Percentiles rank a stretch among this genome's conserved stretches.
phyloP scores from a whole-genome alignment of 2,888 invertebrate species.

The Hyposoter didymator region DNA sequence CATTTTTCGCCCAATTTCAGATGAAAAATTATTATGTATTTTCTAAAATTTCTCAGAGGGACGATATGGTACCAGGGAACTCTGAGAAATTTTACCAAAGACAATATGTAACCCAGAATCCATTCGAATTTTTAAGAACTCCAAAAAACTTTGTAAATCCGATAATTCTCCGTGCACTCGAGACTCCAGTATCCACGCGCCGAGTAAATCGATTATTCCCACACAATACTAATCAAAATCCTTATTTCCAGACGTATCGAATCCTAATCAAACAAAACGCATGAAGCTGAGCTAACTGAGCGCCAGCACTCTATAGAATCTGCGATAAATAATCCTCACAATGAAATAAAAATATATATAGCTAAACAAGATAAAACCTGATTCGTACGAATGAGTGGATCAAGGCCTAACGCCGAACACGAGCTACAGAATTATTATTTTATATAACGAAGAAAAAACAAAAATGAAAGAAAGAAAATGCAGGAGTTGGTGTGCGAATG shows the following conservation, averaged over 20 bases:
- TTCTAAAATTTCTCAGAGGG: no score
- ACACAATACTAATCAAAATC: background rate
- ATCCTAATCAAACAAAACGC: slow-evolving; percentile 80
- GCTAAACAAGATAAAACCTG: slow-evolving; percentile 23
- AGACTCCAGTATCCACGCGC: slow-evolving; percentile 1
- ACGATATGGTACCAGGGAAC: no score
- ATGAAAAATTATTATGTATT: no score
- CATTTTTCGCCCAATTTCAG: no score
- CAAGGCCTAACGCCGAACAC: slow-evolving; percentile 78
- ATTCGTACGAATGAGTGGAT: slow-evolving; percentile 57
- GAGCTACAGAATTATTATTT: slow-evolving; percentile 82
- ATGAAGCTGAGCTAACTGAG: slow-evolving; percentile 83
- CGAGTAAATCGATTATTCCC: slow-evolving; percentile 21
- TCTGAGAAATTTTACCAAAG: no score
- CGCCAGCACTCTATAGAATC: slow-evolving; percentile 75
- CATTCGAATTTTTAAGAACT: no score
- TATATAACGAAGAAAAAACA: slow-evolving; percentile 73
- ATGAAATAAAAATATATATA: slow-evolving; percentile 64
- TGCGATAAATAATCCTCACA: slow-evolving; percentile 72
- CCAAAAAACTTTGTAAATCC: no score
- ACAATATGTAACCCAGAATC: no score
- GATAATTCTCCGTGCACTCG: no score
- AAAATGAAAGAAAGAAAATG: slow-evolving; percentile 25
- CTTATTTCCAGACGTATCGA: slow-evolving; percentile 78
- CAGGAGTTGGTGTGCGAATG: slow-evolving; percentile 27